These are phyloP conservation scores for Macquaria ambigua DNA, from an alignment of 2,113 vertebrate species.

Conservation along the genomic window DNA sequence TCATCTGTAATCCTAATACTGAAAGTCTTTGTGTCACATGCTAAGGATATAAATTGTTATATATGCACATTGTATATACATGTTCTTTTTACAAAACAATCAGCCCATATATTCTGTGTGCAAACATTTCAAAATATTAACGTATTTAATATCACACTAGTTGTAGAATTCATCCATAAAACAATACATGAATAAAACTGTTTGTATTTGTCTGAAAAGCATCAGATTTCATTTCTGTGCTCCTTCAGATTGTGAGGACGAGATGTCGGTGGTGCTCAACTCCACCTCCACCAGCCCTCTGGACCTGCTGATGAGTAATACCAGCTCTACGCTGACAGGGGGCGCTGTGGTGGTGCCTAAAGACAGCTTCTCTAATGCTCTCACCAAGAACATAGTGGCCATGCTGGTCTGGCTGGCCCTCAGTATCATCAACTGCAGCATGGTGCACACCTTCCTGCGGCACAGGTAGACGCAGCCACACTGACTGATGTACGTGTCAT, in stretches of 20 bases:
- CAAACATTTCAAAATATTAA: not conserved
- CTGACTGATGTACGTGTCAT: too few relatives aligned
- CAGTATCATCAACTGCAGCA: slow-evolving; percentile 82
- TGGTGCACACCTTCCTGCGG: slow-evolving; percentile 83
- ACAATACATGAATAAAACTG: not conserved
- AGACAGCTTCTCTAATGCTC: slow-evolving; percentile 79
- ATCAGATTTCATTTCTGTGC: not conserved
- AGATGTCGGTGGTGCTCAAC: slow-evolving; percentile 63
- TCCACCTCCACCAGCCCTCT: slow-evolving; percentile 37
- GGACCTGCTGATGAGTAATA: slow-evolving; percentile 48
- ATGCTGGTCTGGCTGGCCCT: slow-evolving; percentile 85
- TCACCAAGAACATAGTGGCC: slow-evolving; percentile 84
- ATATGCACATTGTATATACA: not conserved
- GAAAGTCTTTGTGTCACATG: not conserved
- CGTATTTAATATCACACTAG: too few relatives aligned
- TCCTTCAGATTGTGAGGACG: slow-evolving; percentile 21
- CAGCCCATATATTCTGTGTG: not conserved
- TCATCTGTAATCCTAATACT: not conserved
- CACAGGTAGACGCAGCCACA: slow-evolving; percentile 67
- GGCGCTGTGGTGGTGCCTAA: slow-evolving; percentile 16
- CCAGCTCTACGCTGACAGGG: slow-evolving; percentile 31
- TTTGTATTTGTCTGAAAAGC: not conserved
- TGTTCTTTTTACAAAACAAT: not conserved
- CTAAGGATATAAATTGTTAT: not conserved
- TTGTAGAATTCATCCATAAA: not conserved